Evolutionary conservation across 2,888 invertebrate genomes (phyloP).

Genomic region (Lottia scabra): DNA sequence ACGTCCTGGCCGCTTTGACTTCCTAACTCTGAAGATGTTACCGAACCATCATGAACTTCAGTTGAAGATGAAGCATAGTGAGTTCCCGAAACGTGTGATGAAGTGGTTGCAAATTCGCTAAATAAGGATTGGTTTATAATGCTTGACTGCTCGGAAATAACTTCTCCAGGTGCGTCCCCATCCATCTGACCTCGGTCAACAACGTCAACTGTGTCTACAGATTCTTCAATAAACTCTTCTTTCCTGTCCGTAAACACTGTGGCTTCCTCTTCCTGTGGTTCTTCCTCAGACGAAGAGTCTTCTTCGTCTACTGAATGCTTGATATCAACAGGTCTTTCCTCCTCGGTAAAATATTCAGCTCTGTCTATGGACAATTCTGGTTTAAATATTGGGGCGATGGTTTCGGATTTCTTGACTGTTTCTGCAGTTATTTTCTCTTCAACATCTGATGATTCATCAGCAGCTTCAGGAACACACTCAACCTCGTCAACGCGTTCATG

Average conservation of each 20-base stretch:
- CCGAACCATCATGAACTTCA: conserved; percentile 42
- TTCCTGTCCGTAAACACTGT: conserved; percentile 34
- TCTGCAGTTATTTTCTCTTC: conserved; percentile 14
- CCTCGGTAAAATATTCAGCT: not conserved
- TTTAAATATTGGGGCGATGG: conserved; percentile 8
- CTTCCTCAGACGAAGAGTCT: conserved; percentile 6
- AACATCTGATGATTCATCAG: conserved; percentile 20
- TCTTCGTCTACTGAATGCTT: conserved; percentile 18
- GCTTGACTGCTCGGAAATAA: not conserved
- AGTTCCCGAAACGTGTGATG: conserved; percentile 15
- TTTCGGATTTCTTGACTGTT: conserved; percentile 15
- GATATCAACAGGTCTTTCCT: conserved; percentile 10
- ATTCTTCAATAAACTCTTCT: conserved; percentile 34
- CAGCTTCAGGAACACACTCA: conserved; percentile 13
- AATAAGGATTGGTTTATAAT: not conserved
- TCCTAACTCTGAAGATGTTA: conserved; percentile 42
- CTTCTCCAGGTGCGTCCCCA: not conserved
- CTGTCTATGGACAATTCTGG: not conserved
- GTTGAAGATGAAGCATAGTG: conserved; percentile 41
- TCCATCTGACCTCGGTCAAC: not conserved
- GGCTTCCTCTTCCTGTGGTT: conserved; percentile 1
- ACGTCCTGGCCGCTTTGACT: conserved; percentile 24
- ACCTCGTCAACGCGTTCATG: not conserved
- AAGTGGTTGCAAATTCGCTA: not conserved
- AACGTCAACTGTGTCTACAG: conserved; percentile 12